Base-by-base conservation (phyloP, 2,888 invertebrate species). In the Loripinus fragilis region DNA sequence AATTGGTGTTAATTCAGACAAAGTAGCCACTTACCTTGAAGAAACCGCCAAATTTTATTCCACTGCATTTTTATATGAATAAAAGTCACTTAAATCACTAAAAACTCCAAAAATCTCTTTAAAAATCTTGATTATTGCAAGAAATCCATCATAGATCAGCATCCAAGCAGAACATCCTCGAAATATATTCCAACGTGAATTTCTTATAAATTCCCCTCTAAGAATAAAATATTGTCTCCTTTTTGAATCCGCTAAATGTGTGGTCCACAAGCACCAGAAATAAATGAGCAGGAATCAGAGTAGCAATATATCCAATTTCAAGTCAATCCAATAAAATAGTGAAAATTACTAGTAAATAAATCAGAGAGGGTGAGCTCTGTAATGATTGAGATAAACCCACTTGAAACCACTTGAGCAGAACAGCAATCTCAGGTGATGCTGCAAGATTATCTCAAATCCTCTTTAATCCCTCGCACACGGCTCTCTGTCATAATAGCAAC, bases 331-430 rank as follows among this genome's bases (percentile, higher is more conserved):
- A 45, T 8, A 45, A 30, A 15, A 20, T n/a, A 2, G 60, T 60
- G 60, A 60, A 33, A 33, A 38, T 38, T 23, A 33, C 10, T 17
- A 33, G 33, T 60, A n/a, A 33, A 60, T 60, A 60, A 60, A 60
- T 60, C 60, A 60, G 25, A 33, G 17, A 60, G 15, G 33, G 33
- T 60, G 20, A 30, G 30, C 30, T 60, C 23, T 20, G 17, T 33
- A 60, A 60, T 60, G 3, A 60, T 60, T 55, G 5, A n/a, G 60
- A 60, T 60, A 60, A 33, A 60, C 1, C 20, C 60, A 60, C 60
- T 60, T 33, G 20, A 33, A 60, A 60, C 60, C 60, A 60, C 60
- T 60, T 60, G 45, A 45, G 17, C 3, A 33, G 60, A 60, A 60
- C 3, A 17, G 60, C 33, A 33, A 60, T 33, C 30, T 30, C 23